Evolutionary conservation across 2,113 vertebrate genomes (phyloP), one percentile per base, ranked within the genome.

Genomic region (Myrmecophaga tridactyla): DNA sequence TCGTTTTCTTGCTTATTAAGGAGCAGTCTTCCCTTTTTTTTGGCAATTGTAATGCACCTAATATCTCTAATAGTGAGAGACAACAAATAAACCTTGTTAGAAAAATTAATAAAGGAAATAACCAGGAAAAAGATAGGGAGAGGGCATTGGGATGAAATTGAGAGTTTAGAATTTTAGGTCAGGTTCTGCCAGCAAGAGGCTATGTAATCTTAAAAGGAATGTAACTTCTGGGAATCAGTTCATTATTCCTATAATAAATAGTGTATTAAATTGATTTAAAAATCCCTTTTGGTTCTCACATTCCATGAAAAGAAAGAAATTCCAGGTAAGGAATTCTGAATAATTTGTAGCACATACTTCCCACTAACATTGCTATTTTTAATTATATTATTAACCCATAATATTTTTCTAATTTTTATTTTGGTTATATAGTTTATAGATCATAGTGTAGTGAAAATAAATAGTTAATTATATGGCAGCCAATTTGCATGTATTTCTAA

Each of bases 331-430:
- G 29, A 94, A 84, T 89, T 86, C 31, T 94, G 14, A 86, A 65
- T 91, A 82, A 70, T 78, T 96, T 77, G 78, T 43, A 67, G 11
- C 29, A 63, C 82, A 94, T 72, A 72, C n/a, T 25, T 84, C 12
- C 58, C 2, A 46, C 34, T 36, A 67, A 34, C 23, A 53, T 4
- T 95, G 34, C 39, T 86, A 6, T 81, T 87, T 92, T 91, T 62
- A 67, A 83, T 93, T 88, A 21, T 90, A 77, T 53, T 69, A 58
- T 92, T 82, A 85, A 41, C 23, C 10, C 25, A 27, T 94, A 46
- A 39, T 94, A 63, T 90, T 94, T 96, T 95, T 89, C 41, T 43
- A 53, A 90, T 80, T 94, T 96, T 63, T 9, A 72, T 87, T 67
- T 94, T 43, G 73, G 2, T 94, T 90, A 56, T 17, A 21, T 18